Conservation (phyloP, 2,888 invertebrate species). For the Loripinus fragilis region DNA sequence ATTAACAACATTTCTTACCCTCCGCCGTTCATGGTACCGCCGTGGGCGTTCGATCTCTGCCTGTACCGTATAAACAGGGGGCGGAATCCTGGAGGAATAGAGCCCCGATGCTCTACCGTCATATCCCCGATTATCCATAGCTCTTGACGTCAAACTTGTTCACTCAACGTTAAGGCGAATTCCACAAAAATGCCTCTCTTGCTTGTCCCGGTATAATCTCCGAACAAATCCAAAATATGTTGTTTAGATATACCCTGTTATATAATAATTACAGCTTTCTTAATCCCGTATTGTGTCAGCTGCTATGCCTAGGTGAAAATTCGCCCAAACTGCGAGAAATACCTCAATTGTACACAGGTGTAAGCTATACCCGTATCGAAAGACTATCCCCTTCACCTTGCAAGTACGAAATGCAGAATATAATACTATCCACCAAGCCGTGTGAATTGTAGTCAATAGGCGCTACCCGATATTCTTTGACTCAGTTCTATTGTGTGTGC, state of each 20-base stretch:
- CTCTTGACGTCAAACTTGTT: no score
- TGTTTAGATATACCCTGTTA: neutral
- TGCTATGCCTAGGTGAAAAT: neutral
- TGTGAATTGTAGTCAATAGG: conserved; percentile 9
- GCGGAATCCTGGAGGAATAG: conserved; percentile 2
- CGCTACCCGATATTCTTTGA: conserved; percentile 4
- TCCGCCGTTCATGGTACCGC: neutral
- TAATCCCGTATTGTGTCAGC: conserved; percentile 6
- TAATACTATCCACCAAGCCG: neutral
- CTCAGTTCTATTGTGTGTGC: neutral
- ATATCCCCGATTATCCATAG: conserved; percentile 25
- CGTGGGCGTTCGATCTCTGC: conserved; percentile 2
- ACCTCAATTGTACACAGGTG: conserved; percentile 1
- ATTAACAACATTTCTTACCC: conserved; percentile 8
- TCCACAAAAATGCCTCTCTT: no score
- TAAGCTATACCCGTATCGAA: neutral
- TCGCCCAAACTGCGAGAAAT: conserved; percentile 12
- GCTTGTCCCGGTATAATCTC: no score
- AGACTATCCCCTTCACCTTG: conserved; percentile 6
- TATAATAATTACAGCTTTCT: neutral
- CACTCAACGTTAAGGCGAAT: no score
- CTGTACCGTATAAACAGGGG: neutral
- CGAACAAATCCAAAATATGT: neutral
- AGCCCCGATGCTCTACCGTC: neutral
- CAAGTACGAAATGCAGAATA: conserved; percentile 7